Conservation (phyloP, 2,113 vertebrate genomes). For the Cynopterus brachyotis region DNA sequence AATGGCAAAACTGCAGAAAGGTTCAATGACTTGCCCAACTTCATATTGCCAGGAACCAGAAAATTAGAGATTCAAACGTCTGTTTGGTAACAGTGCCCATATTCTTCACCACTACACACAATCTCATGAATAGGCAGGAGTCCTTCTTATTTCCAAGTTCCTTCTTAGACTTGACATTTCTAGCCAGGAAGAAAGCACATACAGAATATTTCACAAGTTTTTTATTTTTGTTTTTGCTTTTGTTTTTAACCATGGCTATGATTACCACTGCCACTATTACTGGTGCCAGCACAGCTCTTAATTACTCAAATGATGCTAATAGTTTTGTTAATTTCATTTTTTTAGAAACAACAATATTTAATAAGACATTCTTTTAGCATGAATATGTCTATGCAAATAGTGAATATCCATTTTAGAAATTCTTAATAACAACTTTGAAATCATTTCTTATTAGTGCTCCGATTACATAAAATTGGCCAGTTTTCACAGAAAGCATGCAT, state of each 20-base stretch:
- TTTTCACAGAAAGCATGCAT: background rate
- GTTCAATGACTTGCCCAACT: background rate
- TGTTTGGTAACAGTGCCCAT: background rate
- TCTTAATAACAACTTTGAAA: background rate
- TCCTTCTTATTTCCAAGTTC: background rate
- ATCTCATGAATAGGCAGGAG: background rate
- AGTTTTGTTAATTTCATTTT: constrained; percentile 15
- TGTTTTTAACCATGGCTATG: background rate
- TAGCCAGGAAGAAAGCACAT: background rate
- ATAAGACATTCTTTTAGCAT: background rate
- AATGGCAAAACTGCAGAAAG: background rate
- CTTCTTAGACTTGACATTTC: background rate
- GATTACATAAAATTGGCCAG: background rate
- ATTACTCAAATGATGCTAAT: background rate
- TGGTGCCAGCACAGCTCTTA: background rate
- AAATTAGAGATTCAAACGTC: background rate
- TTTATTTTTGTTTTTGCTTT: background rate
- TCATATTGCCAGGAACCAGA: background rate
- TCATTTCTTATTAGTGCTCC: background rate
- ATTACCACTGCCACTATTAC: background rate
- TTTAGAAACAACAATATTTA: constrained; percentile 32
- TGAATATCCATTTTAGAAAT: background rate
- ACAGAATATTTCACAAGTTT: background rate
- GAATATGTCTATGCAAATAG: background rate
- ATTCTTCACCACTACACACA: background rate